A percentile compares a stretch with the other conserved stretches of the same genome.
phyloP scores from a whole-genome alignment of 2,113 vertebrate species.

The Acrocephalus kingi region DNA sequence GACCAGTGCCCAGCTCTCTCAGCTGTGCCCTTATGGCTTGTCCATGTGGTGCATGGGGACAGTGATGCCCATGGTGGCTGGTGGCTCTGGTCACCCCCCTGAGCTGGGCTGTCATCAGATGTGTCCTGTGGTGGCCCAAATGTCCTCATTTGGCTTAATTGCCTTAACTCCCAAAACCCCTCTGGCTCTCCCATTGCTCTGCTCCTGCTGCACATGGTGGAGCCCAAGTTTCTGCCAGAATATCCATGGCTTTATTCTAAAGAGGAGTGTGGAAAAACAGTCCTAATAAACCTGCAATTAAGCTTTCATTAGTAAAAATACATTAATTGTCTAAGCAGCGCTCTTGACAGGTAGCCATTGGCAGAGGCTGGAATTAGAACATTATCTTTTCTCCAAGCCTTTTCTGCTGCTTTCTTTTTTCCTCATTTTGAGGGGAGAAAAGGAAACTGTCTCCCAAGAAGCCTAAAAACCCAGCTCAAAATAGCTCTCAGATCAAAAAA shows the following conservation, averaged over 20 bases:
- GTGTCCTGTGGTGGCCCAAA: not conserved
- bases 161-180: not conserved
- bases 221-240: not conserved
- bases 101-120: not conserved
- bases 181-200: fast-evolving
- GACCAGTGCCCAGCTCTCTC: fast-evolving
- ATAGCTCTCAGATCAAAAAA: constrained; percentile 59
- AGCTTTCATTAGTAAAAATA: constrained; percentile 40
- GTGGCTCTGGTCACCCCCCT: not conserved
- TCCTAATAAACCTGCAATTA: constrained; percentile 55
- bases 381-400: not conserved
- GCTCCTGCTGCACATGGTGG: fast-evolving
- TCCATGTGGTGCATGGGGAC: not conserved
- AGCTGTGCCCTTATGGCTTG: not conserved
- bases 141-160: fast-evolving
- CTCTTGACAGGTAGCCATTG: constrained; percentile 49
- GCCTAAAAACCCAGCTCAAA: constrained; percentile 46
- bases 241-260: constrained; percentile 1
- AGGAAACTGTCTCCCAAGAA: constrained; percentile 21
- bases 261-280: constrained; percentile 26
- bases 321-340: not conserved
- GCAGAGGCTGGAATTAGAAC: constrained; percentile 54
- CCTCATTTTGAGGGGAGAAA: not conserved
- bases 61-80: fast-evolving
- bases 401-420: not conserved